Conservation (phyloP, 2,888 invertebrate species). For the Congeria kusceri region DNA sequence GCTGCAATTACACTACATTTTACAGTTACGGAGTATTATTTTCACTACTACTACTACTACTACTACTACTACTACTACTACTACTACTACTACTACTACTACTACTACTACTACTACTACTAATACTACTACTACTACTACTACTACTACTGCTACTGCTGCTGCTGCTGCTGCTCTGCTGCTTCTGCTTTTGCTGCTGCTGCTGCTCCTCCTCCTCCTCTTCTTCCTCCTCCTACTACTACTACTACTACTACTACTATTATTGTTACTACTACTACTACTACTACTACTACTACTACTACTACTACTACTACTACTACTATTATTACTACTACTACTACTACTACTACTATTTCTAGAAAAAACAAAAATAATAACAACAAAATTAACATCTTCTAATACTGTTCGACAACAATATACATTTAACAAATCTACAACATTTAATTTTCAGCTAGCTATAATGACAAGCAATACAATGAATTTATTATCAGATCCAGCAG, state of each 20-base stretch:
- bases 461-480: background rate
- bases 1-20: background rate
- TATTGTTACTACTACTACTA: conserved; percentile 4
- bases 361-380: no score
- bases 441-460: no score
- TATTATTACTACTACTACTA: background rate
- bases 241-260: conserved; percentile 1
- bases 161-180: no score
- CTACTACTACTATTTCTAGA: background rate
- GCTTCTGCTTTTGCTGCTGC: no score
- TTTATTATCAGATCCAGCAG: conserved; percentile 6
- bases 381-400: no score
- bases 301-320: conserved; percentile 17
- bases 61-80: conserved; percentile 5
- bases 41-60: background rate
- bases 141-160: conserved; percentile 16
- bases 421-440: no score
- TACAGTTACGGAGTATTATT: no score
- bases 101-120: conserved; percentile 16
- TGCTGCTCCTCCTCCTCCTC: conserved; percentile 1
- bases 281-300: conserved; percentile 12
- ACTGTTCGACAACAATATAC: no score
- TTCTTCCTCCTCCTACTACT: background rate
- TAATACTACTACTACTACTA: conserved; percentile 14
- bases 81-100: conserved; percentile 18